Evolutionary conservation across 2,797 vertebrate genomes (phyloP).

Genomic region (Sternotherus odoratus): DNA sequence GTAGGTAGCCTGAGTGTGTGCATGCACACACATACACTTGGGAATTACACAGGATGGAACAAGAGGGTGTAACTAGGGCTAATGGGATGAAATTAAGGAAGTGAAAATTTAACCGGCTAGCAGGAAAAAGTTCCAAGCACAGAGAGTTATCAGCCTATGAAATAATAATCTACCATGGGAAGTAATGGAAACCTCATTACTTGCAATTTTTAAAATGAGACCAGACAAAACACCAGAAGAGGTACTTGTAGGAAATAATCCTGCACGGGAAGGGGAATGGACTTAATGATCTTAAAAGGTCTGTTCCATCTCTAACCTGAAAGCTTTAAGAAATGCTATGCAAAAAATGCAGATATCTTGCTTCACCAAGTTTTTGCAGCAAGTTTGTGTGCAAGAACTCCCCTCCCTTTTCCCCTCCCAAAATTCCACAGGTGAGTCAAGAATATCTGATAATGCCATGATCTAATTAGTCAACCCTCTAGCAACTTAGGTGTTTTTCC

Average conservation of each 20-base stretch:
- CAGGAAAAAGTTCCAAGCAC: background rate
- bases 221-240: background rate
- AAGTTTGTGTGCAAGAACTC: background rate
- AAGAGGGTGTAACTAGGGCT: background rate
- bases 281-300: constrained; percentile 11
- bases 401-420: background rate
- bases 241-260: background rate
- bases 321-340: background rate
- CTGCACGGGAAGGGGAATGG: background rate
- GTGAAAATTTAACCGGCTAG: background rate
- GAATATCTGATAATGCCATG: constrained; percentile 7
- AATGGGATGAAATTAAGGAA: constrained; percentile 1
- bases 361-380: background rate
- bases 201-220: constrained; percentile 10
- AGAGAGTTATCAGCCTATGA: background rate
- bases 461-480: constrained; percentile 22
- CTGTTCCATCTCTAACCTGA: constrained; percentile 15
- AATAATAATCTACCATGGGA: constrained; percentile 11
- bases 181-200: background rate
- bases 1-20: rapidly evolving
- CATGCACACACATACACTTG: background rate
- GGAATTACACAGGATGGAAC: background rate
- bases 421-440: constrained; percentile 63
- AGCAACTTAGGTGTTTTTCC: constrained; percentile 41
- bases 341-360: constrained; percentile 22